Percentiles rank a stretch among this genome's conserved stretches.
Conservation (phyloP, 2,888 invertebrate species). For the Phortica magna region DNA sequence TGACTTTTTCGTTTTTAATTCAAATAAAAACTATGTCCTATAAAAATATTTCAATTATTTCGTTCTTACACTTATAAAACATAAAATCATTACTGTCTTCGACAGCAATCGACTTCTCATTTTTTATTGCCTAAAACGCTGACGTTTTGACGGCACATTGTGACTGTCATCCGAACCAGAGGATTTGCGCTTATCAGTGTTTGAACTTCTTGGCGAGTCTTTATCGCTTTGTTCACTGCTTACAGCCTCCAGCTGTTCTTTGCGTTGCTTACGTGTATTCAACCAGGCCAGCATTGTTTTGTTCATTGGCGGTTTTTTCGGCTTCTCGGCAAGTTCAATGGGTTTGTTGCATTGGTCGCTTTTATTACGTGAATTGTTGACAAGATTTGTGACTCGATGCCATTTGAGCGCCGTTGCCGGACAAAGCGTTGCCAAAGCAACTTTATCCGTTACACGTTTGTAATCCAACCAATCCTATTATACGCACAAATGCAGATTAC, state of each 20-base stretch:
- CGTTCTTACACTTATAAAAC: not conserved
- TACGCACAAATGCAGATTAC: not conserved
- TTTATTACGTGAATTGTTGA: slow-evolving; percentile 87
- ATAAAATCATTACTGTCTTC: not conserved
- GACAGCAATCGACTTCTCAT: not conserved
- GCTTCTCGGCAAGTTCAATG: slow-evolving; percentile 61
- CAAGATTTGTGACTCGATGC: slow-evolving; percentile 85
- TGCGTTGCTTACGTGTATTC: slow-evolving; percentile 54
- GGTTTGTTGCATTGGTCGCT: slow-evolving; percentile 81
- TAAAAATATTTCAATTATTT: slow-evolving; percentile 10
- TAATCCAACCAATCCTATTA: slow-evolving; percentile 84
- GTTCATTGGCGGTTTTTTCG: slow-evolving; percentile 50
- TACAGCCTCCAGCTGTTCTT: slow-evolving; percentile 30
- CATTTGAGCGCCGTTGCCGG: slow-evolving; percentile 81
- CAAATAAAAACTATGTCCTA: slow-evolving; percentile 61
- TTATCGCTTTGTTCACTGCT: slow-evolving; percentile 41
- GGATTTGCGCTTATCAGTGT: slow-evolving; percentile 5
- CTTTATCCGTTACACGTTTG: slow-evolving; percentile 79
- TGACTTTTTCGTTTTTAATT: slow-evolving; percentile 57
- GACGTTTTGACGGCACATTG: slow-evolving; percentile 50
- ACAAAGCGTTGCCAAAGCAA: slow-evolving; percentile 79
- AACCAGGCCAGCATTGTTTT: slow-evolving; percentile 74
- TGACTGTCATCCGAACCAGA: slow-evolving; percentile 29
- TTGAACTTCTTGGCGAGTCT: slow-evolving; percentile 40
- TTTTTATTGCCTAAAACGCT: slow-evolving; percentile 47